phyloP scores from a whole-genome alignment of 1,140 invertebrate species.

The Sinonovacula constricta region DNA sequence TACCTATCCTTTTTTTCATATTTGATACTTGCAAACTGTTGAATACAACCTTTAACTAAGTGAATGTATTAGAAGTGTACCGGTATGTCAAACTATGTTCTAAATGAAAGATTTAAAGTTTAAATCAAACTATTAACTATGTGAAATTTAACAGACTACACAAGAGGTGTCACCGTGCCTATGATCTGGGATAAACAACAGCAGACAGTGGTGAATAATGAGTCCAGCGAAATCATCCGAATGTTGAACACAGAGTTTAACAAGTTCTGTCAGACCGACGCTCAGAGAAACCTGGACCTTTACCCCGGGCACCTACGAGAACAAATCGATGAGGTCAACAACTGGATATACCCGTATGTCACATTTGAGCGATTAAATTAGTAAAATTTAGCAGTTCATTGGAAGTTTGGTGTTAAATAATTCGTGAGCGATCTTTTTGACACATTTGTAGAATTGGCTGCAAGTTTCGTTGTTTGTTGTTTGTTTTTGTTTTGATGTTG shows the following conservation, averaged over 20 bases:
- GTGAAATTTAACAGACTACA: slow-evolving; percentile 69
- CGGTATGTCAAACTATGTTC: neutral
- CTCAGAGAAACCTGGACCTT: slow-evolving; percentile 69
- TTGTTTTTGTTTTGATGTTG: too few species aligned
- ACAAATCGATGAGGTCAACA: slow-evolving; percentile 71
- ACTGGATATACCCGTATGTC: slow-evolving; percentile 74
- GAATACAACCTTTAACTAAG: neutral
- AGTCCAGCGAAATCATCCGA: slow-evolving; percentile 75
- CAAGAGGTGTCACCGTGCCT: slow-evolving; percentile 68
- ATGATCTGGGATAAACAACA: slow-evolving; percentile 73
- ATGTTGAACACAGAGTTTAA: slow-evolving; percentile 77
- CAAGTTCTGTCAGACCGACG: slow-evolving; percentile 69
- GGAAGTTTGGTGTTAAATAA: too few species aligned
- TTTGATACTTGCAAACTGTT: neutral
- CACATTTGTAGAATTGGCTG: too few species aligned
- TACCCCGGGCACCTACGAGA: slow-evolving; percentile 67
- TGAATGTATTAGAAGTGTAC: neutral
- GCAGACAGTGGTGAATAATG: slow-evolving; percentile 74
- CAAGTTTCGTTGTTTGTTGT: too few species aligned
- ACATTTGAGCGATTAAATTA: too few species aligned
- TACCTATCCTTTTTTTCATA: too few species aligned
- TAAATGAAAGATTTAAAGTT: neutral
- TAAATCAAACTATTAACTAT: neutral
- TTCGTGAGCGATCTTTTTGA: too few species aligned
- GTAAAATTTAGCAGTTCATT: too few species aligned